Evolutionary conservation across 2,797 vertebrate genomes (phyloP).

Genomic region (Lateolabrax maculatus): DNA sequence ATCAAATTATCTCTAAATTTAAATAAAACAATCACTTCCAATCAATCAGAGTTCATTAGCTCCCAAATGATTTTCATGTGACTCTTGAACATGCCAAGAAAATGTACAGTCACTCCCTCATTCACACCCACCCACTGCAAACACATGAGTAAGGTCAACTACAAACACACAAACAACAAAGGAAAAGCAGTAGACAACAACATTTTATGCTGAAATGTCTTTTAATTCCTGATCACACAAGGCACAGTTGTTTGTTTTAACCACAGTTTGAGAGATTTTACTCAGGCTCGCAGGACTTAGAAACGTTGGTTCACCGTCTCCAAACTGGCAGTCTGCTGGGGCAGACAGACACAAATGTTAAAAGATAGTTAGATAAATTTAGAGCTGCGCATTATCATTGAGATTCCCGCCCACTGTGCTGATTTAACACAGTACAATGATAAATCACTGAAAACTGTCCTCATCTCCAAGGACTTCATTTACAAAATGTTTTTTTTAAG

Average conservation of each 20-base stretch:
- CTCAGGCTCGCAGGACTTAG: conserved; percentile 26
- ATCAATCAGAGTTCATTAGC: conserved; percentile 75
- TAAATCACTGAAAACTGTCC: conserved; percentile 23
- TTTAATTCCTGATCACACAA: conserved; percentile 63
- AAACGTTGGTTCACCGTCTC: conserved; percentile 37
- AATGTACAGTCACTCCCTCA: neutral
- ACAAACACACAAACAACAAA: conserved; percentile 35
- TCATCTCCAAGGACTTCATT: neutral
- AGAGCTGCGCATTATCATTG: conserved; percentile 32
- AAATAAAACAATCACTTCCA: conserved; percentile 71
- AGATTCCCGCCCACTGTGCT: conserved; percentile 21
- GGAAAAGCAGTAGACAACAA: neutral
- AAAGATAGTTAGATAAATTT: conserved; percentile 40
- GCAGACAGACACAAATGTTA: conserved; percentile 33
- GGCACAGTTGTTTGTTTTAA: conserved; percentile 57
- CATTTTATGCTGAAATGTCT: conserved; percentile 23
- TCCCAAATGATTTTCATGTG: conserved; percentile 45
- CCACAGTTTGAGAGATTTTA: conserved; percentile 42
- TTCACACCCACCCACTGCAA: neutral
- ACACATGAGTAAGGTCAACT: conserved; percentile 33
- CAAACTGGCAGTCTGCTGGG: conserved; percentile 39
- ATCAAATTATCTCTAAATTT: conserved; percentile 78
- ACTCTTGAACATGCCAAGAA: conserved; percentile 20
- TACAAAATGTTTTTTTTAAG: neutral
- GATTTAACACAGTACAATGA: conserved; percentile 20